Evolutionary conservation across 2,797 vertebrate species (phyloP).

Genomic region (Clarias platycephalus): DNA sequence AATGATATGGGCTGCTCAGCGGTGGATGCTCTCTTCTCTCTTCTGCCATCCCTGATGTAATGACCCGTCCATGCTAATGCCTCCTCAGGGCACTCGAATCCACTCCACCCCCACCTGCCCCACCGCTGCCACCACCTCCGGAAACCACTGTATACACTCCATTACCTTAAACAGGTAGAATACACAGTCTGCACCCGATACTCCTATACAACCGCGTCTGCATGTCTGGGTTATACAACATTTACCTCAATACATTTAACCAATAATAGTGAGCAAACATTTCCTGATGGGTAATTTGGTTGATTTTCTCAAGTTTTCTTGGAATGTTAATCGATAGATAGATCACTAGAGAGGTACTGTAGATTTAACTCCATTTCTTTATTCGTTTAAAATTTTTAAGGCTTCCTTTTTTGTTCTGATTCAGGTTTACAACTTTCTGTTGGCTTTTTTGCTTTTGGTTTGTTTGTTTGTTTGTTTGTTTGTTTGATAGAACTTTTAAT

Average conservation of each 20-base stretch:
- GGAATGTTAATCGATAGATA: not conserved
- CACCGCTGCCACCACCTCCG: constrained; percentile 32
- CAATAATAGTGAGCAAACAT: constrained; percentile 28
- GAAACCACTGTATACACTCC: constrained; percentile 46
- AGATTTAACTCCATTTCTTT: not conserved
- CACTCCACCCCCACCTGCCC: constrained; percentile 57
- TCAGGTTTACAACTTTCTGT: not conserved
- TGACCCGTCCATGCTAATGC: constrained; percentile 62
- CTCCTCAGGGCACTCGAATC: constrained; percentile 58
- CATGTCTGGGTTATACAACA: constrained; percentile 37
- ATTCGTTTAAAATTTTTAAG: not conserved
- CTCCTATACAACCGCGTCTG: constrained; percentile 8
- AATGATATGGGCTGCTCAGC: constrained; percentile 61
- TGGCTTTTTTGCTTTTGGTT: not conserved
- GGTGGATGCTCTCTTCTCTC: constrained; percentile 60
- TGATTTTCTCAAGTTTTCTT: constrained; percentile 3
- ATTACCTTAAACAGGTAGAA: constrained; percentile 53
- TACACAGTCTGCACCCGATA: constrained; percentile 16
- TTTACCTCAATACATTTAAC: constrained; percentile 21
- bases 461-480: not conserved
- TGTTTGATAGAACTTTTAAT: not conserved
- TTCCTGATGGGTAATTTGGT: not conserved
- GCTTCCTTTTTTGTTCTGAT: not conserved
- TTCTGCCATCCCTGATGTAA: constrained; percentile 62
- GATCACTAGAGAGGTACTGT: not conserved